Conservation (phyloP, 2,113 vertebrate genomes). For the Nycticebus coucang region DNA sequence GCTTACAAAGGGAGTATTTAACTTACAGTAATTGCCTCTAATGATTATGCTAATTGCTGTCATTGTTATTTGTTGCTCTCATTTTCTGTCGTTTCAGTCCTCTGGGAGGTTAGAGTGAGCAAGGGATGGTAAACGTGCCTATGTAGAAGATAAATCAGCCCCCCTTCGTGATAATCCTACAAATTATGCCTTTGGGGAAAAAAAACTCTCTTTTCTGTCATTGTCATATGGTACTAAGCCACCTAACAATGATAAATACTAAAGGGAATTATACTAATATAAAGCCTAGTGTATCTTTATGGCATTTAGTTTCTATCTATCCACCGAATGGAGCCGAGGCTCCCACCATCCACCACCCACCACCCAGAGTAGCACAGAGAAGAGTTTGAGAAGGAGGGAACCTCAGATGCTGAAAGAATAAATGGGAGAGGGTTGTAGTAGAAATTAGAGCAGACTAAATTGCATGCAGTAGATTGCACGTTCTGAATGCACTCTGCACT, state of each 20-base stretch:
- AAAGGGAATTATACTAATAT: conserved; percentile 9
- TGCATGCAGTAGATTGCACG: not conserved
- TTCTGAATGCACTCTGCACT: not conserved
- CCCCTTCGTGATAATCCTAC: not conserved
- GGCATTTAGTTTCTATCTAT: conserved; percentile 33
- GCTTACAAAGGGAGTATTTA: conserved; percentile 28
- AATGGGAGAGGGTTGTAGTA: not conserved
- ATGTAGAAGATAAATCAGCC: conserved; percentile 10
- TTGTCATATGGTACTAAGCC: not conserved
- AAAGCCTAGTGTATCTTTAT: conserved; percentile 14
- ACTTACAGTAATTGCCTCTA: conserved; percentile 30
- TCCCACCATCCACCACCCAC: not conserved
- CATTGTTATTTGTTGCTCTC: not conserved
- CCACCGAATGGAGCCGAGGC: not conserved
- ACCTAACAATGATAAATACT: not conserved
- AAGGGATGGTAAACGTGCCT: not conserved
- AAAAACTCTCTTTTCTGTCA: not conserved
- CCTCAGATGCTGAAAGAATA: not conserved
- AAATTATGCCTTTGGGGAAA: conserved; percentile 28
- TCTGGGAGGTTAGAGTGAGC: not conserved
- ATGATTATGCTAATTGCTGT: conserved; percentile 28
- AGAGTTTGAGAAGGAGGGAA: not conserved
- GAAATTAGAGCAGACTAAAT: not conserved
- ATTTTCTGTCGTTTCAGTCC: conserved; percentile 28
- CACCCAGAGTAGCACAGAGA: not conserved